Evolutionary conservation across 2,888 invertebrate species (phyloP).

Genomic region (Adineta ricciae): DNA sequence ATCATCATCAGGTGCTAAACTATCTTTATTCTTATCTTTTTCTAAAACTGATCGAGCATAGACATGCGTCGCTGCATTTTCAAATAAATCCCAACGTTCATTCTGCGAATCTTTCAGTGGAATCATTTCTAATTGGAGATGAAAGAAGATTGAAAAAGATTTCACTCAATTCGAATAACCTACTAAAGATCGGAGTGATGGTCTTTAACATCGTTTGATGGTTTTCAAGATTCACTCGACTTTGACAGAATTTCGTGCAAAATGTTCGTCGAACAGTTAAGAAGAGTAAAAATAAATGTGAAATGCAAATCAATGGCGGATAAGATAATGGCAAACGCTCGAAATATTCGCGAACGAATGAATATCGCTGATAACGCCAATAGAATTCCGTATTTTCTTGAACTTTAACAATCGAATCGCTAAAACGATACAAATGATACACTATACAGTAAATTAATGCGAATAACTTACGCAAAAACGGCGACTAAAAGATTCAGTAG

Average conservation of each 20-base stretch:
- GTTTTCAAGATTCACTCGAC: background rate
- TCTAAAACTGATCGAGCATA: background rate
- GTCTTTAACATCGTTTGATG: background rate
- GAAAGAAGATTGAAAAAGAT: background rate
- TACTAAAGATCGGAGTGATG: background rate
- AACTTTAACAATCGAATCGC: slow-evolving; percentile 47
- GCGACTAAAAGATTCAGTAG: background rate
- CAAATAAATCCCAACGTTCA: background rate
- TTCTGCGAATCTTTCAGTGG: background rate
- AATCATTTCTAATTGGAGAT: background rate
- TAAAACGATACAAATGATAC: slow-evolving; percentile 38
- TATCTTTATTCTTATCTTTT: background rate
- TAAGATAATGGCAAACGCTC: slow-evolving; percentile 46
- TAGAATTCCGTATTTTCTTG: slow-evolving; percentile 44
- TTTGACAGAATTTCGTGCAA: background rate
- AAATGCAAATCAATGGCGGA: slow-evolving; percentile 42
- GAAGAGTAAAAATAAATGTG: background rate
- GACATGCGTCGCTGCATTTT: background rate
- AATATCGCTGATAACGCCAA: slow-evolving; percentile 47
- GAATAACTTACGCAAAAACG: background rate
- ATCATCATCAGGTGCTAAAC: background rate
- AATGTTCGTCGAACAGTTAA: background rate
- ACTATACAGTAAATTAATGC: background rate
- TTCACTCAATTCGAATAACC: background rate
- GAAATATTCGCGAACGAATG: slow-evolving; percentile 45